Base-by-base conservation (phyloP, 2,888 invertebrate genomes). In the Dexiosoma caninum region DNA sequence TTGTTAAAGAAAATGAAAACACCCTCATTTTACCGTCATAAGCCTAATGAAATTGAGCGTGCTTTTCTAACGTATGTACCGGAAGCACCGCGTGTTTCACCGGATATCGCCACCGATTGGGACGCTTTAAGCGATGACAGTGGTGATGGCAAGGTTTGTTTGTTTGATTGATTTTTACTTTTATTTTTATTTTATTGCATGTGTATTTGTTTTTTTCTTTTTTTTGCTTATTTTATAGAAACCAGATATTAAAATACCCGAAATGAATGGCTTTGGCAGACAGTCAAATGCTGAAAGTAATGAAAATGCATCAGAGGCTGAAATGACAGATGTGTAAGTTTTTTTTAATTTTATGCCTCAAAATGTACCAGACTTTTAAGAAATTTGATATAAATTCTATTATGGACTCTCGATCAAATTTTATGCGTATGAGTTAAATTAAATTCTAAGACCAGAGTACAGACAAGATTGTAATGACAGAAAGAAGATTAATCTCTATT, bases 61-160 rank as follows among this genome's bases (percentile, higher is more conserved):
- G 93, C 93, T 76, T 91, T 93, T 55, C 91, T 97, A 30, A 92
- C 92, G 80, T 92, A 93, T 46, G 89, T 96, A 82, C 96, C 96
- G 6, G 95, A 96, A 64, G 96, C 96, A 27, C 96, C 97, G 1
- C 92, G 96, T 86, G 94, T 94, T 10, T 93, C 95, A 2, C 94
- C 93, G 40, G 93, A 93, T 82, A 91, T 93, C 32, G 94, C 94
- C 84, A 94, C 94, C 40, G 90, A 90, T 79, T 90, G 90, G 89
- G 87, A 88, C 78, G 88, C 89, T 7, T 83, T 90, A 72, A 85
- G 85, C 92, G 95, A 95, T 71, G 89, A 89, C 32, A 81, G 70
- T 8, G 86, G 85, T 9, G 87, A 83, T 35, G 86, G 81, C 82
- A 88, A 88, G 85, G 12, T 59, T 42, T 40, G 51, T 42, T 53